phyloP scores from a whole-genome alignment of 2,797 vertebrate genomes.

The Enteromius argenteus region DNA sequence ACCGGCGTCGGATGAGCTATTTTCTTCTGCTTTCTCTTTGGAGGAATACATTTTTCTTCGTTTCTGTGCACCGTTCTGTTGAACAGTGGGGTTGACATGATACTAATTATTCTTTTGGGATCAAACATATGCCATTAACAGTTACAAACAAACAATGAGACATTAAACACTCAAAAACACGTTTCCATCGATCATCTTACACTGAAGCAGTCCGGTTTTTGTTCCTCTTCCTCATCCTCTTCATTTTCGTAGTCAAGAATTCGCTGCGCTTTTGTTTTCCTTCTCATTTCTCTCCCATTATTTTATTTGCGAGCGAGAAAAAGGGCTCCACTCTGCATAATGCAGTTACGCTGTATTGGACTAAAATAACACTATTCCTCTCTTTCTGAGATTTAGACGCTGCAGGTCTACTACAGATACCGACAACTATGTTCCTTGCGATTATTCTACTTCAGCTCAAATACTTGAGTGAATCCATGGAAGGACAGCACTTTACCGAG shows the following conservation, averaged over 20 bases:
- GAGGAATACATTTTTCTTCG: constrained; percentile 66
- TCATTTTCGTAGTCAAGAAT: constrained; percentile 67
- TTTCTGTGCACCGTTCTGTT: constrained; percentile 63
- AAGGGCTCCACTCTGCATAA: constrained; percentile 61
- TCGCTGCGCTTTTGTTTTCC: constrained; percentile 70
- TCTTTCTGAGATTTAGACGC: constrained; percentile 29
- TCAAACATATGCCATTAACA: constrained; percentile 57
- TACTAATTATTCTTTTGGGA: constrained; percentile 61
- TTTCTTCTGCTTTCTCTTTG: constrained; percentile 63
- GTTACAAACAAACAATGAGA: constrained; percentile 53
- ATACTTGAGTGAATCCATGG: constrained; percentile 53
- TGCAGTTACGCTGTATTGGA: constrained; percentile 55
- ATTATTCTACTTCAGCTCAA: constrained; percentile 51
- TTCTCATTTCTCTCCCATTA: constrained; percentile 71
- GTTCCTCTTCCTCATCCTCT: constrained; percentile 65
- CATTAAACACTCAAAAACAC: constrained; percentile 52
- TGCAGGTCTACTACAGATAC: constrained; percentile 25
- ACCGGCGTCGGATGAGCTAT: constrained; percentile 58
- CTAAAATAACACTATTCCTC: constrained; percentile 42
- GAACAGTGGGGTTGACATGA: constrained; percentile 61
- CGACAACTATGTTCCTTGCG: constrained; percentile 47
- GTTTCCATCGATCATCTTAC: constrained; percentile 59
- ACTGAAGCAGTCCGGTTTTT: constrained; percentile 58
- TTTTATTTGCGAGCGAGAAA: constrained; percentile 65
- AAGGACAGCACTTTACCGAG: constrained; percentile 55